A percentile compares a stretch with the other conserved stretches of the same genome.
Evolutionary conservation across 1,140 invertebrate species (phyloP).

Genomic region (Drosophila parvula): DNA sequence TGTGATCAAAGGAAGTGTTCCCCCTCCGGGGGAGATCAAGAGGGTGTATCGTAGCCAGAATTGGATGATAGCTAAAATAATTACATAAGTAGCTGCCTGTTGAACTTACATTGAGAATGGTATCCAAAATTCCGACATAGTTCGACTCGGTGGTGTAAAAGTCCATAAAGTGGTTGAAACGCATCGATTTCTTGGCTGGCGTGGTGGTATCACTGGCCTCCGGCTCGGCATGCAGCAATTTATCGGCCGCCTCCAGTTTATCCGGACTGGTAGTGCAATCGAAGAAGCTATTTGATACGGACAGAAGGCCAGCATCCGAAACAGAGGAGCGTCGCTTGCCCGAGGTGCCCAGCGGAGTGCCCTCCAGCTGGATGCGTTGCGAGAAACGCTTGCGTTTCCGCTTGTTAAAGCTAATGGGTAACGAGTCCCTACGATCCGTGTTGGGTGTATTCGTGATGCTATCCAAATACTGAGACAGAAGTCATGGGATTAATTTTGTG

Average conservation of each 20-base stretch:
- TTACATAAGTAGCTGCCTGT: background rate
- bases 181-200: constrained; percentile 87
- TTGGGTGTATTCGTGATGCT: constrained; percentile 83
- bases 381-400: constrained; percentile 90
- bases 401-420: constrained; percentile 83
- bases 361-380: constrained; percentile 76
- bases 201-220: constrained; percentile 84
- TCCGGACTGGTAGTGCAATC: constrained; percentile 93
- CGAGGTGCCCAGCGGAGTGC: constrained; percentile 72
- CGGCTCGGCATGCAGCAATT: constrained; percentile 83
- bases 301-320: constrained; percentile 91
- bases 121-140: constrained; percentile 97
- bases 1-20: too few relatives aligned
- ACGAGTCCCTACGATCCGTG: constrained; percentile 86
- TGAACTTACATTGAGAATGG: constrained; percentile 91
- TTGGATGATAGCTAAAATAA: too few relatives aligned
- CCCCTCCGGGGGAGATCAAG: too few relatives aligned
- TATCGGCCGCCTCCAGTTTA: constrained; percentile 83
- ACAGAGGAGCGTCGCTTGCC: constrained; percentile 92
- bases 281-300: constrained; percentile 93
- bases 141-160: constrained; percentile 98
- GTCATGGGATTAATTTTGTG: background rate
- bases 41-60: too few relatives aligned
- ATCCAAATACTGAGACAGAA: constrained; percentile 70
- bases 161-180: constrained; percentile 94